Percentiles rank a stretch among this genome's conserved stretches.
These are phyloP conservation scores for Camelus bactrianus DNA, from an alignment of 2,113 vertebrate species.

Conservation along the genomic window DNA sequence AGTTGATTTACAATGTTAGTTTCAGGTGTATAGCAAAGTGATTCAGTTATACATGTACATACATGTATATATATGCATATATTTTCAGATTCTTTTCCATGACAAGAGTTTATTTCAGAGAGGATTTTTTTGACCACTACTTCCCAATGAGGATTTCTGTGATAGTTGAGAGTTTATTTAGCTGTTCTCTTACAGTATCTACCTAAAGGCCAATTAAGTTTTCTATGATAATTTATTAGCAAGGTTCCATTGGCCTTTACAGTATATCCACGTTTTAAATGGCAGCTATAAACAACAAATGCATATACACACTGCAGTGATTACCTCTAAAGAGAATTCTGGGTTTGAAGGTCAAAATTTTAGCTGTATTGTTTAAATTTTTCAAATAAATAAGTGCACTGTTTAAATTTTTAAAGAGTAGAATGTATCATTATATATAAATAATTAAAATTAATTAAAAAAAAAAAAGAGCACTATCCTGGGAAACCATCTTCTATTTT, in stretches of 20 bases:
- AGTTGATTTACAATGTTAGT: too few species aligned
- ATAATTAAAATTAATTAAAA: background rate
- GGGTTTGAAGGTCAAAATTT: background rate
- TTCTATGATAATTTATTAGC: background rate
- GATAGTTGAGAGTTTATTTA: background rate
- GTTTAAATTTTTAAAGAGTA: background rate
- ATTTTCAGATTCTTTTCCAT: too few species aligned
- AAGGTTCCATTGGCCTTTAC: background rate
- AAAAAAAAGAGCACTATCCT: background rate
- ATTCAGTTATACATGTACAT: too few species aligned
- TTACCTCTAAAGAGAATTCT: background rate
- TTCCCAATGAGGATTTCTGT: slow-evolving; percentile 17
- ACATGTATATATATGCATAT: too few species aligned
- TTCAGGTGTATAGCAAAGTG: too few species aligned
- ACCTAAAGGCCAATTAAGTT: background rate
- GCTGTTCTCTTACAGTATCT: background rate
- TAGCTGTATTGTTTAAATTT: background rate
- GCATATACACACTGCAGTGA: background rate
- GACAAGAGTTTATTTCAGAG: background rate
- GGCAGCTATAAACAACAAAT: background rate
- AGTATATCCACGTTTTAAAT: background rate
- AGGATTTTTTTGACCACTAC: background rate
- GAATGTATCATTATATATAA: background rate
- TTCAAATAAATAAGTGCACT: background rate
- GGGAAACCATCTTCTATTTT: background rate